These are phyloP conservation scores for Yponomeuta plumbellus DNA, from an alignment of 2,888 invertebrate species.

Conservation along the genomic window DNA sequence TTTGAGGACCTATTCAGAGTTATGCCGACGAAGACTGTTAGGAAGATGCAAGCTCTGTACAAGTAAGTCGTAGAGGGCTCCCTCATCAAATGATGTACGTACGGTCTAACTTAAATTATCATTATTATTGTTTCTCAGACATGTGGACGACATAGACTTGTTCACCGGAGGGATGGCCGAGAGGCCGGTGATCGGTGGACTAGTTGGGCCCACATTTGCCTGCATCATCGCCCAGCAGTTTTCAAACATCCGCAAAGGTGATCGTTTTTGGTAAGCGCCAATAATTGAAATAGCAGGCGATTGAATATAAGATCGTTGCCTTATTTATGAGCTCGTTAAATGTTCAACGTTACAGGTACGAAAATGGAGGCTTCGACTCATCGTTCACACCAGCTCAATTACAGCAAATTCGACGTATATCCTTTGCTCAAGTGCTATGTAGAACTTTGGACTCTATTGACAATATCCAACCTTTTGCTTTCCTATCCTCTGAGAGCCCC, in stretches of 20 bases:
- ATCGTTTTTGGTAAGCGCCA: conserved; percentile 81
- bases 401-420: conserved; percentile 82
- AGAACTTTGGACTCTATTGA: conserved; percentile 80
- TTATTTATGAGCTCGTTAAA: background rate
- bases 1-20: conserved; percentile 84
- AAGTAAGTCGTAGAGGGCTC: conserved; percentile 42
- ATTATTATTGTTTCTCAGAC: conserved; percentile 43
- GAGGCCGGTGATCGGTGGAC: conserved; percentile 84
- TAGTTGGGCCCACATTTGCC: conserved; percentile 91
- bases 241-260: conserved; percentile 84
- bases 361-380: conserved; percentile 84
- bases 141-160: conserved; percentile 89
- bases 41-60: conserved; percentile 78
- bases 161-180: conserved; percentile 91
- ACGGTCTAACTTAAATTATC: background rate
- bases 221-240: conserved; percentile 93
- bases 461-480: conserved; percentile 83
- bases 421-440: conserved; percentile 84
- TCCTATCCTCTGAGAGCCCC: conserved; percentile 77
- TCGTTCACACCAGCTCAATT: conserved; percentile 87
- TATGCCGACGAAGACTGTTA: conserved; percentile 79
- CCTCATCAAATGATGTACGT: background rate
- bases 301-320: background rate
- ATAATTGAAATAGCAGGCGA: background rate
- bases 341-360: conserved; percentile 73